Conservation (phyloP, 2,113 vertebrate genomes). For the Phasianus colchicus region DNA sequence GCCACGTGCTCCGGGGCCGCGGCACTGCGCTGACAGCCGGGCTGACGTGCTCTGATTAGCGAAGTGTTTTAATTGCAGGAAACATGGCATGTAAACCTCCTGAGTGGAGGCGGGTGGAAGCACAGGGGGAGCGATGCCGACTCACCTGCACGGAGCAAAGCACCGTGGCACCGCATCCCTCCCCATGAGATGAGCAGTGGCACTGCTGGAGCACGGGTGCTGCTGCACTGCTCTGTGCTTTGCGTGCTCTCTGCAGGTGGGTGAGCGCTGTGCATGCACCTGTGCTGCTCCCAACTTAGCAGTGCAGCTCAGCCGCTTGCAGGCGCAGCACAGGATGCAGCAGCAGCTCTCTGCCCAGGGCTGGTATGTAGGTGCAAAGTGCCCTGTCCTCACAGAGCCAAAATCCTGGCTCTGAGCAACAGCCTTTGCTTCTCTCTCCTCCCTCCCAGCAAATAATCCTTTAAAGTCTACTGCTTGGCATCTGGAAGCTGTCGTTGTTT, state of each 20-base stretch:
- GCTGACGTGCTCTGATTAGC: neutral
- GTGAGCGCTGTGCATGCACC: neutral
- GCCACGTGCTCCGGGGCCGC: fast-evolving
- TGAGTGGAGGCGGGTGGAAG: fast-evolving
- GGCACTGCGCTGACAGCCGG: neutral
- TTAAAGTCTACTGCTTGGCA: neutral
- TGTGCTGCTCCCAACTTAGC: neutral
- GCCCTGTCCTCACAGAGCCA: neutral
- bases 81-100: fast-evolving
- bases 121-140: neutral
- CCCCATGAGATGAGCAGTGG: neutral
- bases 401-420: neutral
- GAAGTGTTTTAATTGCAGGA: neutral
- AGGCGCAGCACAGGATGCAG: neutral
- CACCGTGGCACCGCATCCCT: neutral
- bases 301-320: neutral
- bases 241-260: fast-evolving
- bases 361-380: neutral
- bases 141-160: neutral
- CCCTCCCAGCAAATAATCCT: neutral
- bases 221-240: fast-evolving
- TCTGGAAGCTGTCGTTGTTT: neutral
- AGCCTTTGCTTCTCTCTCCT: neutral
- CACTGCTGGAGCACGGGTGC: neutral
- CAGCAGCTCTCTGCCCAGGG: neutral